These are phyloP conservation scores for Okamejei kenojei DNA, from an alignment of 2,797 vertebrate genomes.

Conservation along the genomic window DNA sequence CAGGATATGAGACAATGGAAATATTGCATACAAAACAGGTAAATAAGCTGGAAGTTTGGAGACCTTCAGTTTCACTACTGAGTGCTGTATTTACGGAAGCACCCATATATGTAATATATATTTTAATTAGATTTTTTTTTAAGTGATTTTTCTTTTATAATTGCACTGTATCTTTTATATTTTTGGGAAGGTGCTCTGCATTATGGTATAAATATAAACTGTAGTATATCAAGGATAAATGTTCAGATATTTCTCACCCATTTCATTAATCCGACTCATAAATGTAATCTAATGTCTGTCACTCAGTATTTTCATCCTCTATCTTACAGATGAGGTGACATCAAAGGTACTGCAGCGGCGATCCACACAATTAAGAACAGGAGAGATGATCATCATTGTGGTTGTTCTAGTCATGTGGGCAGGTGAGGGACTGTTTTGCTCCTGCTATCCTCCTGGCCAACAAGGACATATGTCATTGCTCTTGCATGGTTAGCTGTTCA, in stretches of 20 bases:
- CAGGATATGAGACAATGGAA: too few species aligned
- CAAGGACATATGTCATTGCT: not conserved
- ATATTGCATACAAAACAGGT: too few species aligned
- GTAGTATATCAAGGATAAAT: slow-evolving; percentile 34
- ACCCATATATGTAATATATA: not conserved
- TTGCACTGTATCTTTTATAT: not conserved
- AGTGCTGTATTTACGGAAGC: too few species aligned
- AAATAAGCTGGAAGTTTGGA: too few species aligned
- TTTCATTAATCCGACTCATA: not conserved
- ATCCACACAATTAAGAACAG: slow-evolving; percentile 76
- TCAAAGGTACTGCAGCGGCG: slow-evolving; percentile 77
- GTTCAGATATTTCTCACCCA: slow-evolving; percentile 43
- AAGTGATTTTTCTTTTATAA: not conserved
- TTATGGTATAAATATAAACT: not conserved
- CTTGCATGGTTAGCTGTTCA: not conserved
- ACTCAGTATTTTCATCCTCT: slow-evolving; percentile 33
- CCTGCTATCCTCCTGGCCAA: not conserved
- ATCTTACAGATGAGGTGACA: slow-evolving; percentile 74
- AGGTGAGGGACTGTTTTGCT: slow-evolving; percentile 59
- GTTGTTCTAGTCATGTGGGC: slow-evolving; percentile 97
- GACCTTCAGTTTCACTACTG: too few species aligned
- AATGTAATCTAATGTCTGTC: not conserved
- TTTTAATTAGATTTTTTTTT: not conserved
- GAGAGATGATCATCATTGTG: slow-evolving; percentile 88
- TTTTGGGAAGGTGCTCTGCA: not conserved